Evolutionary conservation across 92 coral and sea anemone species (phyloP), one percentile per base, ranked within the genome.

Genomic region (Zoanthus gigantus): DNA sequence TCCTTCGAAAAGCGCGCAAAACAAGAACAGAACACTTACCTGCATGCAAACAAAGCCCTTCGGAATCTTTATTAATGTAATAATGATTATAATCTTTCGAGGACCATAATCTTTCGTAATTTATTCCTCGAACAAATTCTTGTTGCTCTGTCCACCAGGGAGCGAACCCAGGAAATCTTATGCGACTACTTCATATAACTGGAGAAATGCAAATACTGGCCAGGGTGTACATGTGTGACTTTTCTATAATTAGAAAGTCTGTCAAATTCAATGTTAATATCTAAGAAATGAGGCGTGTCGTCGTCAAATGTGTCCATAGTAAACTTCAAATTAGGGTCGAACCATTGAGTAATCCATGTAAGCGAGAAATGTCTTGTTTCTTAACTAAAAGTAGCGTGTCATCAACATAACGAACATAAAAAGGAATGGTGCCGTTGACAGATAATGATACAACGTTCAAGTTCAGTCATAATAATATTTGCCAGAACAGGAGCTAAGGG

Each of bases 391-490:
- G 45, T n/a, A 85, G 72, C 13, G 82, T 85, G 71, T 74, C 50
- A 12, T 73, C 75, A 23, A 71, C 88, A 82, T 29, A 82, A 34
- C 76, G 86, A 5, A 37, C 52, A 34, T 82, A 63, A 32, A 32
- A 63, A 44, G 69, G 69, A 52, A 82, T 82, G 52, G 71, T 72
- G 47, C 28, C 53, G 54, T 50, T 54, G 23, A 15, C 47, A 71
- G 74, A 85, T 50, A 53, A 90, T 83, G 9, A 81, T 57, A 1
- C 63, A 30, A 28, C 68, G 50, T 48, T 91, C 92, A 31, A 91
- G 77, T 28, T 91, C 42, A 34, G 42, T 34, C 42, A 34, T 34
- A 34, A 34, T 34, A 34, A 34, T 34, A 34, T 34, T 34, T 34
- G 42, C 42, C 92, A 7, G 89, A 86, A 72, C 53, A 34, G 42